phyloP scores from a whole-genome alignment of 2,888 invertebrate species.

The Alloplasta piceator region DNA sequence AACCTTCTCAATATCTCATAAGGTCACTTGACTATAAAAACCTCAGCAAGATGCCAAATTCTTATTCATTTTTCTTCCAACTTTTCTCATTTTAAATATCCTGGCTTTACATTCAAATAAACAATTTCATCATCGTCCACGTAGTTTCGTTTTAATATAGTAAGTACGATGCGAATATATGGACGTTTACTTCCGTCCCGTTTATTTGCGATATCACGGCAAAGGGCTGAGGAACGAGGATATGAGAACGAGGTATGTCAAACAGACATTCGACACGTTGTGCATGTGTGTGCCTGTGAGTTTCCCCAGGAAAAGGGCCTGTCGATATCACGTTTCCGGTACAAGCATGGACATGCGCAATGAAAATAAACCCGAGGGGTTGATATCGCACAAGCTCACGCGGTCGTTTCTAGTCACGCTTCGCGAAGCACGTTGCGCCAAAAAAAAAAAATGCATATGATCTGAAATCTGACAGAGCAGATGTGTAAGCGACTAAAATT shows the following conservation, averaged over 20 bases:
- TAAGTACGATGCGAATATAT: background rate
- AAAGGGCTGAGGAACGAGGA: conserved; percentile 19
- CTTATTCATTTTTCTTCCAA: too few relatives aligned
- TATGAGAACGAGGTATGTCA: conserved; percentile 21
- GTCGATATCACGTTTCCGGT: conserved; percentile 53
- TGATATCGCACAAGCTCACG: too few relatives aligned
- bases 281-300: background rate
- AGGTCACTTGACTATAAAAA: too few relatives aligned
- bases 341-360: conserved; percentile 2
- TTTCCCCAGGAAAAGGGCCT: conserved; percentile 34
- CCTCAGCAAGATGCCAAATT: too few relatives aligned
- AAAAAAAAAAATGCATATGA: too few relatives aligned
- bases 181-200: conserved; percentile 15
- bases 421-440: conserved; percentile 3
- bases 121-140: background rate
- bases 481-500: too few relatives aligned
- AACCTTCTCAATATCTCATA: conserved; percentile 27
- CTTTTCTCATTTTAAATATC: too few relatives aligned
- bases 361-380: background rate
- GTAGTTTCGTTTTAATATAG: background rate
- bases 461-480: too few relatives aligned
- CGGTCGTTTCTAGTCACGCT: background rate
- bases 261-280: conserved; percentile 8
- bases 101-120: background rate
- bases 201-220: conserved; percentile 17